These are phyloP conservation scores for Labeo catla DNA, from an alignment of 2,113 vertebrate genomes.

Conservation along the genomic window DNA sequence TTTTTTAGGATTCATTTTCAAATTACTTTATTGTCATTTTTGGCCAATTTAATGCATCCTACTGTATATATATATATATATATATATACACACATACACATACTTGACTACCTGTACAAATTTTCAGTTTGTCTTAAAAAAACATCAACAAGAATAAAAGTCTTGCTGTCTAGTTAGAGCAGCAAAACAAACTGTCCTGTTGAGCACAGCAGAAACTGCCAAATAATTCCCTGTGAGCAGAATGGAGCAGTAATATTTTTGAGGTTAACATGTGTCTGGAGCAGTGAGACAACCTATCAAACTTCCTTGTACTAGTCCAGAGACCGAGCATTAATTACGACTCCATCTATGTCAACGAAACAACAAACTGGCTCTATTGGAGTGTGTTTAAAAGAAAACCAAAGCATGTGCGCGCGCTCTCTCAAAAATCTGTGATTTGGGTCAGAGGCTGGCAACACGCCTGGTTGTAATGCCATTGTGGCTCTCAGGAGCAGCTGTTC, in stretches of 20 bases:
- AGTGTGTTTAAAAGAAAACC: slow-evolving; percentile 2
- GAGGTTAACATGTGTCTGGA: background rate
- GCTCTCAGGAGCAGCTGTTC: slow-evolving; percentile 34
- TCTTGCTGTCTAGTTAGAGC: background rate
- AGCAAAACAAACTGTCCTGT: background rate
- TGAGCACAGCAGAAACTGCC: background rate
- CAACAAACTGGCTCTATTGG: too few relatives aligned
- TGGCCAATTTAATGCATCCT: too few relatives aligned
- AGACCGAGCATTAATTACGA: background rate
- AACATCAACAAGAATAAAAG: background rate
- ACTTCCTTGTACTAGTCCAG: background rate
- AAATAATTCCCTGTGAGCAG: background rate
- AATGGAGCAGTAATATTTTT: background rate
- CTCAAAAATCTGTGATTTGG: slow-evolving; percentile 14
- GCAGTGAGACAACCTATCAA: background rate
- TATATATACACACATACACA: too few relatives aligned
- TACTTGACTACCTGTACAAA: too few relatives aligned
- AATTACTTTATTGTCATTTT: too few relatives aligned
- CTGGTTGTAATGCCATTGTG: slow-evolving; percentile 15
- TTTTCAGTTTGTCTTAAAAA: background rate
- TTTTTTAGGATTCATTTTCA: too few relatives aligned
- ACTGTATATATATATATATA: too few relatives aligned
- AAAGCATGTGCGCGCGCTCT: background rate
- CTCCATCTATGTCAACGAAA: background rate
- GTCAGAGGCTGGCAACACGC: slow-evolving; percentile 16